A percentile compares a stretch with the other conserved stretches of the same genome.
Conservation (phyloP, 2,797 vertebrate species). For the Antennarius maculatus region DNA sequence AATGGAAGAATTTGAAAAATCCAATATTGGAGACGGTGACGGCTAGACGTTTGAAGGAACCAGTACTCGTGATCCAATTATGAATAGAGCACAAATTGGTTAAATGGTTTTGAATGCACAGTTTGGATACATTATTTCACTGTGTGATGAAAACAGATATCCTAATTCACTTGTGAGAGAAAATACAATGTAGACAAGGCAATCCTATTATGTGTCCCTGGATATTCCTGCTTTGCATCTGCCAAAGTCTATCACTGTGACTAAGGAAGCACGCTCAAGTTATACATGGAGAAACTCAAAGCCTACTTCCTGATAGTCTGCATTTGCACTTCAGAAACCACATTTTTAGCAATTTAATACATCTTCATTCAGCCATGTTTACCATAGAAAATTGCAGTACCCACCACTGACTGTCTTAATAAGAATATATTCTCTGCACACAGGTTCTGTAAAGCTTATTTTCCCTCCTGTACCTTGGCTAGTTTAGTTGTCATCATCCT, state of each 20-base stretch:
- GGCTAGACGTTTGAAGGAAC: constrained; percentile 68
- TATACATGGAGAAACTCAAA: constrained; percentile 9
- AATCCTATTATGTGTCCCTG: constrained; percentile 68
- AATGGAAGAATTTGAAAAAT: constrained; percentile 71
- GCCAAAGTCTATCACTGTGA: constrained; percentile 52
- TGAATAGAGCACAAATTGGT: constrained; percentile 69
- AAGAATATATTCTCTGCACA: constrained; percentile 31
- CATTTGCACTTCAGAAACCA: constrained; percentile 14
- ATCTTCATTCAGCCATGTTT: constrained; percentile 35
- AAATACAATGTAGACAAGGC: constrained; percentile 62
- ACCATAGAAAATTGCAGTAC: constrained; percentile 30
- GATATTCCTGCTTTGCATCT: constrained; percentile 66
- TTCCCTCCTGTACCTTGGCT: constrained; percentile 67
- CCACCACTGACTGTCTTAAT: constrained; percentile 25
- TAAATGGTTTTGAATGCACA: constrained; percentile 70
- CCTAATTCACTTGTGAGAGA: constrained; percentile 72
- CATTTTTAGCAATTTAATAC: constrained; percentile 8
- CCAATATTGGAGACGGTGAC: constrained; percentile 75
- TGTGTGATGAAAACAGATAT: constrained; percentile 69
- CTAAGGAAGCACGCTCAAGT: constrained; percentile 30
- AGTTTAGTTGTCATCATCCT: constrained; percentile 79
- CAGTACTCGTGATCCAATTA: constrained; percentile 78
- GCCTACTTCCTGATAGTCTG: constrained; percentile 6
- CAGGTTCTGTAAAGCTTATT: constrained; percentile 57
- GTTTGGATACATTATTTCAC: constrained; percentile 70